A percentile compares a stretch with the other conserved stretches of the same genome.
Conservation (phyloP, 2,797 vertebrate species). For the Xerus rutilus region DNA sequence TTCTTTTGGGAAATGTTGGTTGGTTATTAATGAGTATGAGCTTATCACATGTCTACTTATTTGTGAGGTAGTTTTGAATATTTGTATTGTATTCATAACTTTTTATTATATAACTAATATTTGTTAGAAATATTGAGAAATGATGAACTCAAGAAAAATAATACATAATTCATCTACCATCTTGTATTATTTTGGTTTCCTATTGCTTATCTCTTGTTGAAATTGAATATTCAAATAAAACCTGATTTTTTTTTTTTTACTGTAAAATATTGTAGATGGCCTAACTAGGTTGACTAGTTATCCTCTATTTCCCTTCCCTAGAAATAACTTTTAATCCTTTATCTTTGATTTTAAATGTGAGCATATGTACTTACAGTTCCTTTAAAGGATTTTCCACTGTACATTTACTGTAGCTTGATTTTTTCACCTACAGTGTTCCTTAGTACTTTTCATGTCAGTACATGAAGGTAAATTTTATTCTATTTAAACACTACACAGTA, state of each 20-base stretch:
- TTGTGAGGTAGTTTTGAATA: constrained; percentile 29
- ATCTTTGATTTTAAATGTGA: constrained; percentile 36
- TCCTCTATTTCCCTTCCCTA: neutral
- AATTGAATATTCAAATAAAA: constrained; percentile 58
- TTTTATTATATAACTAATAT: neutral
- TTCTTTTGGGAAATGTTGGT: constrained; percentile 89
- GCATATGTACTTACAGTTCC: neutral
- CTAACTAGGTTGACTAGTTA: neutral
- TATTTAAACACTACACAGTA: neutral
- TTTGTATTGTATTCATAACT: constrained; percentile 19
- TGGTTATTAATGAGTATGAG: neutral
- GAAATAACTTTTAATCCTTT: neutral
- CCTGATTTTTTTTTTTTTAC: neutral
- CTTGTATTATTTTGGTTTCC: neutral
- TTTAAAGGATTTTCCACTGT: neutral
- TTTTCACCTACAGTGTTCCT: neutral
- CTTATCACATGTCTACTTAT: neutral
- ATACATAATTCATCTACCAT: constrained; percentile 2
- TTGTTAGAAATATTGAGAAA: constrained; percentile 58
- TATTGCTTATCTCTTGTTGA: constrained; percentile 39
- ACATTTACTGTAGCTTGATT: neutral
- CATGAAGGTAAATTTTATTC: neutral
- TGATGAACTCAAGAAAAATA: constrained; percentile 48
- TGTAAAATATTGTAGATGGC: neutral
- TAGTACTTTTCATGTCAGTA: constrained; percentile 6